Evolutionary conservation across 2,888 invertebrate genomes (phyloP).

Genomic region (Athrips mouffetella): DNA sequence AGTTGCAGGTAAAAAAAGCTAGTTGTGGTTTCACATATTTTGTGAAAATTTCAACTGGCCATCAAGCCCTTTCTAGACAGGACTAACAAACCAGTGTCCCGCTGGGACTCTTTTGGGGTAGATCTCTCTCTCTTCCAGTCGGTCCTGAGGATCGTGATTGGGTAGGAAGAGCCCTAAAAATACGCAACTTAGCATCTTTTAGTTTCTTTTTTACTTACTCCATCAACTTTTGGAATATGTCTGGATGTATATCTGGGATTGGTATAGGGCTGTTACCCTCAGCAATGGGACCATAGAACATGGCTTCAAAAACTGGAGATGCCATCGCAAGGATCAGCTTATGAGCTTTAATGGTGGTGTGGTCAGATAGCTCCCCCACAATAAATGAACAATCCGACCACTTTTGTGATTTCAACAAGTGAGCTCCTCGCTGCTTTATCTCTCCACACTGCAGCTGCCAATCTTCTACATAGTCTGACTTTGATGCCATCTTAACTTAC

Average conservation of each 20-base stretch:
- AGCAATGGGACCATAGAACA: conserved; percentile 91
- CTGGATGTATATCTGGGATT: conserved; percentile 90
- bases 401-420: conserved; percentile 85
- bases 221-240: conserved; percentile 88
- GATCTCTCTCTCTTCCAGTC: no score
- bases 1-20: no score
- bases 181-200: no score
- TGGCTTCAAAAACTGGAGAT: conserved; percentile 92
- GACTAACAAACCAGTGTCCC: no score
- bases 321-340: conserved; percentile 91
- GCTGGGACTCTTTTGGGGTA: no score
- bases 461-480: conserved; percentile 72
- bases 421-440: conserved; percentile 84
- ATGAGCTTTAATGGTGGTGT: conserved; percentile 85
- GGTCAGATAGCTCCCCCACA: conserved; percentile 87
- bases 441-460: conserved; percentile 87
- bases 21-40: no score
- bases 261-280: conserved; percentile 87
- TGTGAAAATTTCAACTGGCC: no score
- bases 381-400: conserved; percentile 91
- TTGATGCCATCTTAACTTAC: neutral
- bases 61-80: no score
- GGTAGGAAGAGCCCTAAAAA: no score
- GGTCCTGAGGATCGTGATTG: no score
- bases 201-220: conserved; percentile 79